phyloP scores from a whole-genome alignment of 35 echinoderm and acorn worm species.

The Holothuria glaberrima region DNA sequence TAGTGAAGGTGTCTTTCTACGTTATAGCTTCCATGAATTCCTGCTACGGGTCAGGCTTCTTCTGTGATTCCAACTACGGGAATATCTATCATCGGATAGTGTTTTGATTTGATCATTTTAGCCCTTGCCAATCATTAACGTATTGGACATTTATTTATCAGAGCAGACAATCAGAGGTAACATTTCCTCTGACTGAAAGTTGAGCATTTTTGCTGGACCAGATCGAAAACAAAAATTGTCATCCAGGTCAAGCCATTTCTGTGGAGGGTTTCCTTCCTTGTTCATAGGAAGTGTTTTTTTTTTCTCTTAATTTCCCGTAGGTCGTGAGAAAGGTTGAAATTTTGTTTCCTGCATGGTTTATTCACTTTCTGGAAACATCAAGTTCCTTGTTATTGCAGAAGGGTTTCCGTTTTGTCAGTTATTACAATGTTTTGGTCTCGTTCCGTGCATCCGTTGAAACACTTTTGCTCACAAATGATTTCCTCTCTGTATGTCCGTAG shows the following conservation, averaged over 20 bases:
- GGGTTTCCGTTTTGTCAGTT: slow-evolving; percentile 7
- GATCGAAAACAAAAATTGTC: background rate
- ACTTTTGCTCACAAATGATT: slow-evolving; percentile 32
- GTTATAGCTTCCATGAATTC: too few relatives aligned
- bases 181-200: too few relatives aligned
- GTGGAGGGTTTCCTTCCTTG: slow-evolving; percentile 23
- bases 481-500: background rate
- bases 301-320: slow-evolving; percentile 7
- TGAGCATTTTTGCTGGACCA: too few relatives aligned
- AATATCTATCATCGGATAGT: too few relatives aligned
- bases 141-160: too few relatives aligned
- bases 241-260: slow-evolving; percentile 15
- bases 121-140: too few relatives aligned
- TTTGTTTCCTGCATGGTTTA: slow-evolving; percentile 39
- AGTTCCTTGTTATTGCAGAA: slow-evolving; percentile 20
- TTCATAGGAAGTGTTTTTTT: slow-evolving; percentile 29
- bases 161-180: too few relatives aligned
- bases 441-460: slow-evolving; percentile 7
- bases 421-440: slow-evolving; percentile 40
- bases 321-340: slow-evolving; percentile 46
- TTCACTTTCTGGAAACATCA: slow-evolving; percentile 49
- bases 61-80: too few relatives aligned
- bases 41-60: too few relatives aligned
- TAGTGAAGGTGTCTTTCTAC: too few relatives aligned
- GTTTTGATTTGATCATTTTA: too few relatives aligned